phyloP scores from a whole-genome alignment of 2,797 vertebrate genomes.

The Ptychadena robeensis region DNA sequence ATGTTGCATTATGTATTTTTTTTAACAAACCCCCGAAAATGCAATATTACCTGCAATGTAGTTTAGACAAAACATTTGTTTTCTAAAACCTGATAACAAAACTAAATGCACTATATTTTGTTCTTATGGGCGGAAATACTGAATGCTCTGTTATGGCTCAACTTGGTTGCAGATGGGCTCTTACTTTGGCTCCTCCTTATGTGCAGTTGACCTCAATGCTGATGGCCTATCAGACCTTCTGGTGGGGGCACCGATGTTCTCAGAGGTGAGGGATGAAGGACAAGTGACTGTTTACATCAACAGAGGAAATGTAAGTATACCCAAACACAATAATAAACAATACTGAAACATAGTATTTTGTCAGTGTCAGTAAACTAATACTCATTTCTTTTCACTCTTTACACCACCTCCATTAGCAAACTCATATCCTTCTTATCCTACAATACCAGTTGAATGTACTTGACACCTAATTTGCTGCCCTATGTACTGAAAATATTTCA shows the following conservation, averaged over 20 bases:
- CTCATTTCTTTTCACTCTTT: too few species aligned
- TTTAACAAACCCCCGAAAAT: background rate
- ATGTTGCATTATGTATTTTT: background rate
- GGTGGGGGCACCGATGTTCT: conserved; percentile 97
- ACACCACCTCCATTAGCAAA: too few species aligned
- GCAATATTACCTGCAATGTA: background rate
- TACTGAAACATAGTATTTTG: too few species aligned
- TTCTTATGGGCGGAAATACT: conserved; percentile 75
- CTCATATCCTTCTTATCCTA: too few species aligned
- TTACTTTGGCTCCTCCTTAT: conserved; percentile 99
- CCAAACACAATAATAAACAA: background rate
- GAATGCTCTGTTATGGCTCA: conserved; percentile 86
- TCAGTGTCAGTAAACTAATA: too few species aligned
- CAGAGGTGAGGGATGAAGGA: conserved; percentile 94
- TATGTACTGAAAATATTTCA: too few species aligned
- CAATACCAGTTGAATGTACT: too few species aligned
- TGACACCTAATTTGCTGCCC: too few species aligned
- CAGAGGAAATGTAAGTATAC: conserved; percentile 93
- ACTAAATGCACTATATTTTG: conserved; percentile 11
- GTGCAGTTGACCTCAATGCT: conserved; percentile 96
- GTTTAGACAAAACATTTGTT: background rate
- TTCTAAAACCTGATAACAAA: background rate
- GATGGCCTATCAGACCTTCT: conserved; percentile 97
- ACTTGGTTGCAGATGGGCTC: conserved; percentile 99
- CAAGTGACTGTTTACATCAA: conserved; percentile 96